A percentile compares a stretch with the other conserved stretches of the same genome.
phyloP scores from a whole-genome alignment of 1,140 invertebrate species.

The Ceratosolen solmsi region DNA sequence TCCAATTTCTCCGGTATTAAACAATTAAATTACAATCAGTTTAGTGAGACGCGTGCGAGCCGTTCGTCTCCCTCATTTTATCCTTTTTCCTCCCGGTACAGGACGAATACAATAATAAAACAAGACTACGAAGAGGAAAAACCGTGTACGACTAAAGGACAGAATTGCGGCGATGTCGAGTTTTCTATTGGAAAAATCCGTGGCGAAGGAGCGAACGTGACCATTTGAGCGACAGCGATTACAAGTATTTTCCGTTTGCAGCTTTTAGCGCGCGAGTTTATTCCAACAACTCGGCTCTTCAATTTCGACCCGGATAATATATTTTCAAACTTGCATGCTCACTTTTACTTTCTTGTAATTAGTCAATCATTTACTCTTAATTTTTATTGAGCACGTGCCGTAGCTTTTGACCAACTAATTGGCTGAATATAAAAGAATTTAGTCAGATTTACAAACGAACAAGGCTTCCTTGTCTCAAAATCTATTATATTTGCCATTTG shows the following conservation, averaged over 20 bases:
- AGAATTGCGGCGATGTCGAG: background rate
- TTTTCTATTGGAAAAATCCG: conserved; percentile 16
- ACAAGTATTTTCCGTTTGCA: conserved; percentile 19
- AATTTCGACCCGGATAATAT: background rate
- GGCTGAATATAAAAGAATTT: too few species aligned
- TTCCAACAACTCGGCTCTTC: background rate
- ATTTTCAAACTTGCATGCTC: background rate
- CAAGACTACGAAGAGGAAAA: background rate
- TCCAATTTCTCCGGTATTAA: conserved; percentile 69
- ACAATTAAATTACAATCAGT: conserved; percentile 71
- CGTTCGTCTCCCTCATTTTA: background rate
- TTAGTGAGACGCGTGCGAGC: background rate
- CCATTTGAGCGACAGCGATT: conserved; percentile 30
- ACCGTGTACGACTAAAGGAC: background rate
- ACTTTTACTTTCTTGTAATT: background rate
- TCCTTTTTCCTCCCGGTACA: background rate
- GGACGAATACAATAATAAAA: conserved; percentile 8
- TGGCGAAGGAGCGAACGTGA: conserved; percentile 16
- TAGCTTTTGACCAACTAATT: too few species aligned
- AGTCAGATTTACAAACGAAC: too few species aligned
- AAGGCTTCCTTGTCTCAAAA: too few species aligned
- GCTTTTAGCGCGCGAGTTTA: background rate
- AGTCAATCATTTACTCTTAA: background rate
- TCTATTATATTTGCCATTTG: too few species aligned
- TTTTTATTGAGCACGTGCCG: too few species aligned